A percentile compares a stretch with the other conserved stretches of the same genome.
Evolutionary conservation across 2,888 invertebrate species (phyloP).

Genomic region (Syrphus vitripennis): DNA sequence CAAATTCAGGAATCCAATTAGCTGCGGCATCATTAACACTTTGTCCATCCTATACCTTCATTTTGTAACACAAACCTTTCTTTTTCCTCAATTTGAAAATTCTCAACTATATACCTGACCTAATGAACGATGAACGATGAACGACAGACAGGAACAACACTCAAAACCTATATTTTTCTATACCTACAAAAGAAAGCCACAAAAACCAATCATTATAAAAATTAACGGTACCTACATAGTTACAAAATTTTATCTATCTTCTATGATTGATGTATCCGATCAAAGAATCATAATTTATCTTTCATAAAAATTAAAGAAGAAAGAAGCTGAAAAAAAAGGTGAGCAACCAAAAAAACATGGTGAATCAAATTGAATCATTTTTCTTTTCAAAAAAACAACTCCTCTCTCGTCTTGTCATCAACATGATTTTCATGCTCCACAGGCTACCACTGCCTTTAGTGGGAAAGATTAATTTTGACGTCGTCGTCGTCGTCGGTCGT

Average conservation of each 20-base stretch:
- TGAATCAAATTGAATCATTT: constrained; percentile 32
- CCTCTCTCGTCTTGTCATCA: constrained; percentile 32
- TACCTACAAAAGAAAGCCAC: constrained; percentile 52
- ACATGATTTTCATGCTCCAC: constrained; percentile 55
- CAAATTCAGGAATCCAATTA: constrained; percentile 36
- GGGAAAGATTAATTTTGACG: not conserved
- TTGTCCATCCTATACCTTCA: not conserved
- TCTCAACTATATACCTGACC: not conserved
- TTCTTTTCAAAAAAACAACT: constrained; percentile 20
- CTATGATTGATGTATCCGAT: constrained; percentile 56
- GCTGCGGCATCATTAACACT: constrained; percentile 1
- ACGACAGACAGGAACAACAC: not conserved
- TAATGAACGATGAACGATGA: not conserved
- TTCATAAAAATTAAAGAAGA: not conserved
- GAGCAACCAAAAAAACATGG: not conserved
- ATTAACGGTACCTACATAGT: not conserved
- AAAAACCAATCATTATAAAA: constrained; percentile 59
- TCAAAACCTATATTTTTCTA: not conserved
- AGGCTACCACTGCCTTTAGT: not conserved
- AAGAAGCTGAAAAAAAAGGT: not conserved
- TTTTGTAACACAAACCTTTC: constrained; percentile 8
- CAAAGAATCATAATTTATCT: constrained; percentile 19
- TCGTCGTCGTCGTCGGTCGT: not conserved
- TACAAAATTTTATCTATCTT: not conserved
- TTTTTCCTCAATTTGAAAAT: not conserved